phyloP scores from a whole-genome alignment of 2,888 invertebrate species.

The Therioaphis trifolii region DNA sequence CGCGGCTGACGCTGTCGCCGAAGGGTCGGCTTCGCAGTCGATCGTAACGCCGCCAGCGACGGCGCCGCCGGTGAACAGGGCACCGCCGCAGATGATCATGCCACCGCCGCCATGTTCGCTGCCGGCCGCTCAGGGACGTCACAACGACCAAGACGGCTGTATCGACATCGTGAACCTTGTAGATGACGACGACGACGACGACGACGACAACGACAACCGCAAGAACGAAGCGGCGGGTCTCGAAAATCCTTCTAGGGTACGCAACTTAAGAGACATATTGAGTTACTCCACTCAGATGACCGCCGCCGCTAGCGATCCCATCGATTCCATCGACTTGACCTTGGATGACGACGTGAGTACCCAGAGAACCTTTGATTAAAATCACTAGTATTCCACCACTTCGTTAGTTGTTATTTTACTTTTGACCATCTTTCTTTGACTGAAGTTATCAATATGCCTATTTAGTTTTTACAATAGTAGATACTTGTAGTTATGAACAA shows the following conservation, averaged over 20 bases:
- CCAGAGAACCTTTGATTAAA: too few species aligned
- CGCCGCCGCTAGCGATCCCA: not conserved
- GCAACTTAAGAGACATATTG: constrained; percentile 30
- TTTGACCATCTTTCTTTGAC: too few species aligned
- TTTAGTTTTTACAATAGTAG: too few species aligned
- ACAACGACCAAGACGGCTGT: too few species aligned
- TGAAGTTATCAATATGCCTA: too few species aligned
- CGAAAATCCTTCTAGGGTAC: not conserved
- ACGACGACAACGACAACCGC: not conserved
- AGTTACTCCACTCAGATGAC: constrained; percentile 1
- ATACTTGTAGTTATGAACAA: too few species aligned
- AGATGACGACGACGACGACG: not conserved
- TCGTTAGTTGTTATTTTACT: too few species aligned
- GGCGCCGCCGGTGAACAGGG: not conserved
- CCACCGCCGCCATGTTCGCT: not conserved
- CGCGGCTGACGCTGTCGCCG: too few species aligned
- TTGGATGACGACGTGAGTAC: not conserved
- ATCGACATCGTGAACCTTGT: not conserved
- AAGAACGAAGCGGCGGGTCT: not conserved
- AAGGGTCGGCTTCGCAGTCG: too few species aligned
- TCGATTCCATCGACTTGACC: not conserved
- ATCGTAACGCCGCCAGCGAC: not conserved
- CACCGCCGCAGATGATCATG: not conserved
- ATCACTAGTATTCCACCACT: too few species aligned
- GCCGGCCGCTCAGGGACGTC: too few species aligned